Evolutionary conservation across 2,113 vertebrate species (phyloP).

Genomic region (Bubalus kerabau): DNA sequence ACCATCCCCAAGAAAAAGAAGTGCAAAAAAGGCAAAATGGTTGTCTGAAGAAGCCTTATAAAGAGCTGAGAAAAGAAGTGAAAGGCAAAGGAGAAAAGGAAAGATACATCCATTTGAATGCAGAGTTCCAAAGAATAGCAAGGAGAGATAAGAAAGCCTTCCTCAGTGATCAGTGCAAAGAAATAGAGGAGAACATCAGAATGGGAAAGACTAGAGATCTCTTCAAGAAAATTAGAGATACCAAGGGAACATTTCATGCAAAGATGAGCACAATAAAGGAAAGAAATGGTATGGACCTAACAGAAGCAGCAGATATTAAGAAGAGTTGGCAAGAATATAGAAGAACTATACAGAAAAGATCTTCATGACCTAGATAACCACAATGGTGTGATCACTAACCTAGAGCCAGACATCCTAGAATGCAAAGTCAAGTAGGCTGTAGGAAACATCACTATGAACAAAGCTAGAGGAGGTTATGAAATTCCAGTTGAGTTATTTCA

Average conservation of each 20-base stretch:
- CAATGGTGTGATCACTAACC: neutral
- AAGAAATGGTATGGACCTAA: neutral
- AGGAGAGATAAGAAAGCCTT: neutral
- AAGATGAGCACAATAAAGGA: neutral
- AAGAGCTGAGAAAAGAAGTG: neutral
- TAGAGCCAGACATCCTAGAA: neutral
- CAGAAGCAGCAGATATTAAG: neutral
- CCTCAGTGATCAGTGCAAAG: neutral
- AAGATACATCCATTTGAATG: neutral
- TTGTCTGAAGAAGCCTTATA: neutral
- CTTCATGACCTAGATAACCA: neutral
- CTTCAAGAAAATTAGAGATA: neutral
- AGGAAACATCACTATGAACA: neutral
- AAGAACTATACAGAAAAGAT: neutral
- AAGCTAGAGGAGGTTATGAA: neutral
- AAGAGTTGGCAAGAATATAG: neutral
- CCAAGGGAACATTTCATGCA: neutral
- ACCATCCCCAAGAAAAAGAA: neutral
- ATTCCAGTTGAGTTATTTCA: neutral
- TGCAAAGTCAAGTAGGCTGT: neutral
- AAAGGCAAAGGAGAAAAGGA: neutral
- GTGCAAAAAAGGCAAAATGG: neutral
- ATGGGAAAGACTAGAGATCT: neutral
- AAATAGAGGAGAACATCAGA: neutral
- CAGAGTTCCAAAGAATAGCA: neutral